Percentiles rank a stretch among this genome's conserved stretches.
These are phyloP conservation scores for Pteromalus puparum DNA, from an alignment of 1,140 invertebrate species.

Conservation along the genomic window DNA sequence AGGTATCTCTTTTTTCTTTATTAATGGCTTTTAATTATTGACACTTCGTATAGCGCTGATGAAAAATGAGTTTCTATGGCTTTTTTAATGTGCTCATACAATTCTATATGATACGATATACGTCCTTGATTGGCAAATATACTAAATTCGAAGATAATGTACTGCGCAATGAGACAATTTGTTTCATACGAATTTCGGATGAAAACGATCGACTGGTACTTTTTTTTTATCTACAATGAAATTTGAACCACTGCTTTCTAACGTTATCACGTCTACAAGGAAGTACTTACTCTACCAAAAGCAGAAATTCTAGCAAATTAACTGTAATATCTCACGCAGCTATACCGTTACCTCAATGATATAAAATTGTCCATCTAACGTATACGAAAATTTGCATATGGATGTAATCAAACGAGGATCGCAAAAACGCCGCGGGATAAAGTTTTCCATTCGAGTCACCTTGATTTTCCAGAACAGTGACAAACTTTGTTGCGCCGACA, in stretches of 20 bases:
- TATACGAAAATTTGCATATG: neutral
- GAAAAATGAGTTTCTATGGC: slow-evolving; percentile 27
- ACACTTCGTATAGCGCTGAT: slow-evolving; percentile 33
- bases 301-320: neutral
- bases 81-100: neutral
- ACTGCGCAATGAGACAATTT: neutral
- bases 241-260: too few species aligned
- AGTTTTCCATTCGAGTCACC: neutral
- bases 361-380: neutral
- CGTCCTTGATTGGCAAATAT: neutral
- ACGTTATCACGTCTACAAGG: too few species aligned
- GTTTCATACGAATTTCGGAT: neutral
- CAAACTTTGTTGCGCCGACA: neutral
- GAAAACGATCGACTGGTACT: neutral
- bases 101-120: neutral
- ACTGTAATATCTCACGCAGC: neutral
- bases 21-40: slow-evolving; percentile 33
- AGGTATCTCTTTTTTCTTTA: neutral
- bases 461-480: neutral
- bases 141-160: neutral
- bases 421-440: neutral
- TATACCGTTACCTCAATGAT: too few species aligned
- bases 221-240: too few species aligned
- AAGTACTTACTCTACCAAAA: neutral
- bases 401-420: neutral